Percentiles rank a stretch among this genome's conserved stretches.
phyloP scores from a whole-genome alignment of 2,888 invertebrate genomes.

The Drosophila mercatorum region DNA sequence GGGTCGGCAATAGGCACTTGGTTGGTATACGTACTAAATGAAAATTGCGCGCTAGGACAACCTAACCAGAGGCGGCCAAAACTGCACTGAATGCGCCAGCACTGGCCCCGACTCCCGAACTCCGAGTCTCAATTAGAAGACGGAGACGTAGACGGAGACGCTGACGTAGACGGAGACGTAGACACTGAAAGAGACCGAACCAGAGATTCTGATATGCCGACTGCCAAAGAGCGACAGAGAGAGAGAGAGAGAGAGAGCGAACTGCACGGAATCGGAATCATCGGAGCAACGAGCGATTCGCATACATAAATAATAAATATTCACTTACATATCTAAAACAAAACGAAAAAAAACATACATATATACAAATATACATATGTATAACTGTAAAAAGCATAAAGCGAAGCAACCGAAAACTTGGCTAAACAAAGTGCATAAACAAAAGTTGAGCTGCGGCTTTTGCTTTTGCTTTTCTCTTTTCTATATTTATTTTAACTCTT shows the following conservation, averaged over 20 bases:
- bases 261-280: conserved; percentile 37
- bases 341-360: conserved; percentile 13
- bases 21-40: conserved; percentile 38
- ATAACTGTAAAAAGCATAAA: conserved; percentile 32
- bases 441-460: conserved; percentile 36
- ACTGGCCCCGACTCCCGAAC: conserved; percentile 52
- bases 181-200: conserved; percentile 29
- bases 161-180: conserved; percentile 10
- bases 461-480: conserved; percentile 21
- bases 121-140: conserved; percentile 13
- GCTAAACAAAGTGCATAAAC: conserved; percentile 63
- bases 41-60: conserved; percentile 61
- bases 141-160: conserved; percentile 5
- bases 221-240: conserved; percentile 30
- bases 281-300: conserved; percentile 45
- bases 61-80: conserved; percentile 69
- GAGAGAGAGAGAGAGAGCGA: conserved; percentile 9
- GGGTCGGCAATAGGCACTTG: conserved; percentile 2
- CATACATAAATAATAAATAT: conserved; percentile 60
- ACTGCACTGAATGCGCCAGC: conserved; percentile 61
- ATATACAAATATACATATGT: conserved; percentile 12
- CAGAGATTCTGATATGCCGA: conserved; percentile 45
- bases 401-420: conserved; percentile 50
- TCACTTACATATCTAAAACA: conserved; percentile 38
- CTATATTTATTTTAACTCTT: conserved; percentile 29